These are phyloP conservation scores for Eupithecia vulgata DNA, from an alignment of 2,888 invertebrate genomes.

Conservation along the genomic window DNA sequence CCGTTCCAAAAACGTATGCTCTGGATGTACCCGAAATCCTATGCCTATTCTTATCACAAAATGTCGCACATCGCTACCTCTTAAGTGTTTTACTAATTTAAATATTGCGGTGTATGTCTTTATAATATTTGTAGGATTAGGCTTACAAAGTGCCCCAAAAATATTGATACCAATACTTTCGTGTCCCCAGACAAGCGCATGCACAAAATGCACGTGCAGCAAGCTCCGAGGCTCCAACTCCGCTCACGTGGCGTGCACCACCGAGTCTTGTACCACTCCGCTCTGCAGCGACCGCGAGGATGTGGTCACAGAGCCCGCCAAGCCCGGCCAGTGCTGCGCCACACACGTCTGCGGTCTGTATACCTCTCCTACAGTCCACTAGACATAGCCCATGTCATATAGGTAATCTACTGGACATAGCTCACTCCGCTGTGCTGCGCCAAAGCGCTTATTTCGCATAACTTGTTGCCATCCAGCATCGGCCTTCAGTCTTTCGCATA, in stretches of 20 bases:
- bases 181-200: slow-evolving; percentile 86
- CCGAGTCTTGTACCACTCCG: slow-evolving; percentile 85
- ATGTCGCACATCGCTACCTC: no score
- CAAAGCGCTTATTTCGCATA: no score
- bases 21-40: no score
- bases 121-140: not conserved
- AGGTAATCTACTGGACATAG: not conserved
- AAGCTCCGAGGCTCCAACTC: slow-evolving; percentile 52
- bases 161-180: not conserved
- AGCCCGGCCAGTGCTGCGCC: slow-evolving; percentile 87
- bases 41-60: no score
- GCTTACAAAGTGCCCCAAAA: not conserved
- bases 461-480: no score
- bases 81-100: no score
- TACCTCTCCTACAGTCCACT: not conserved
- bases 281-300: slow-evolving; percentile 77
- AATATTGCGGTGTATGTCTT: no score
- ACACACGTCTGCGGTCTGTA: slow-evolving; percentile 86
- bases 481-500: no score
- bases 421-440: no score
- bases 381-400: not conserved
- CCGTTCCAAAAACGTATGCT: no score
- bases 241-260: slow-evolving; percentile 86
- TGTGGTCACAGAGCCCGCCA: slow-evolving; percentile 78
- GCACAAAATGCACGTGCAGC: slow-evolving; percentile 89